phyloP scores from a whole-genome alignment of 2,888 invertebrate species.

The Leucoma salicis region DNA sequence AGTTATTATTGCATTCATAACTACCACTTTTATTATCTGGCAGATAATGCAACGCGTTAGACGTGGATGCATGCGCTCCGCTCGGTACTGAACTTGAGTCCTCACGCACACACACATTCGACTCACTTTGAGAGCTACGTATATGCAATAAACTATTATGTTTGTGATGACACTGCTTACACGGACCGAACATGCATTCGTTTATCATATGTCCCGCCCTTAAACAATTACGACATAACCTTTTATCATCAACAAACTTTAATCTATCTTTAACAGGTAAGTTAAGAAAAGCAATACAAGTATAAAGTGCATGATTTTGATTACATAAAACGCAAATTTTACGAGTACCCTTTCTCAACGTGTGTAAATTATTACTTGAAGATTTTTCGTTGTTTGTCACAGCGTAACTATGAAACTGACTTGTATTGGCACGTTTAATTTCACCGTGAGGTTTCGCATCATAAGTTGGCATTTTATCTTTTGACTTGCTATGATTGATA shows the following conservation, averaged over 20 bases:
- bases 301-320: slow-evolving; percentile 1
- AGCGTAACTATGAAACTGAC: neutral
- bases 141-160: slow-evolving; percentile 8
- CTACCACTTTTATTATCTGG: neutral
- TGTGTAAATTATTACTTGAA: neutral
- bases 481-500: neutral
- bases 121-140: neutral
- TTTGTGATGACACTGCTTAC: slow-evolving; percentile 9
- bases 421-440: neutral
- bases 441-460: neutral
- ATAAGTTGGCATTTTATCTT: neutral
- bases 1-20: neutral
- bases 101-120: neutral
- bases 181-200: slow-evolving; percentile 11
- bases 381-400: neutral
- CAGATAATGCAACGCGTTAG: neutral
- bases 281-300: neutral
- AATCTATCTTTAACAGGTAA: slow-evolving; percentile 5
- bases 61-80: neutral
- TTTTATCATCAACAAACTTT: slow-evolving; percentile 5
- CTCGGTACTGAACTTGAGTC: neutral
- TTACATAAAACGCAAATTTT: neutral
- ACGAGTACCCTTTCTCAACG: neutral
- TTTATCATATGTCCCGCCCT: slow-evolving; percentile 1
- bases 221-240: slow-evolving; percentile 11